Base-by-base conservation (phyloP, 2,797 vertebrate genomes). In the Schizopygopsis malacanthus region DNA sequence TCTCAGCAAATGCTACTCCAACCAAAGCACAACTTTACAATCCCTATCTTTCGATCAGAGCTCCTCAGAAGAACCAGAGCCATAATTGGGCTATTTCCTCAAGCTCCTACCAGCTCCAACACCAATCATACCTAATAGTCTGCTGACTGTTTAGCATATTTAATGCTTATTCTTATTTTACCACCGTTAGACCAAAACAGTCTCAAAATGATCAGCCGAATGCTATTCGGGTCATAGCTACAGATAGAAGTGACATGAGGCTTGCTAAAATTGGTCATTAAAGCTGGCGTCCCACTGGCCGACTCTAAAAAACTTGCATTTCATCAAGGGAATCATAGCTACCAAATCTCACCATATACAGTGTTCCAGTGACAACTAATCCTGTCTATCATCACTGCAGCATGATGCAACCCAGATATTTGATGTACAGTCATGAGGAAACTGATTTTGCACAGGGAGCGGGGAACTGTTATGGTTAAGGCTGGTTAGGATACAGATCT, bases 21-120 rank as follows among this genome's bases (percentile, higher is more conserved):
- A 41, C 63, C 59, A 43, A 84, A 84, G 73, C 82, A 69, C 73
- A 84, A 54, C 59, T 52, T 18, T 39, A 22, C 33, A 43, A 77
- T 12, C 10, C 47, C 11, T 52, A 39, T 33, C 25, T 22, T 41
- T 69, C 6, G 2, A 67, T 39, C 43, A 83, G 45, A 47, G 69
- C 79, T 69, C 43, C 7, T 47, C 6, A 16, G n/a, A 47, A 45
- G 70, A 13, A 28, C 43, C 54, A 50, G 25, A 75, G 45, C 43
- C 56, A 22, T 33, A 43, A 70, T 25, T 50, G 4, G 5, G 41
- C 8, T 20, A 54, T 37, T 76, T 9, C 9, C 16, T 37, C 18
- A 52, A 67, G 37, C 20, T 10, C 7, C 10, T 18, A 47, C 43
- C n/a, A 80, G 16, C 59, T 80, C 16, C 43, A 47, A 20, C n/a